These are phyloP conservation scores for Rhombomys opimus DNA, from an alignment of 2,113 vertebrate genomes.

Conservation along the genomic window DNA sequence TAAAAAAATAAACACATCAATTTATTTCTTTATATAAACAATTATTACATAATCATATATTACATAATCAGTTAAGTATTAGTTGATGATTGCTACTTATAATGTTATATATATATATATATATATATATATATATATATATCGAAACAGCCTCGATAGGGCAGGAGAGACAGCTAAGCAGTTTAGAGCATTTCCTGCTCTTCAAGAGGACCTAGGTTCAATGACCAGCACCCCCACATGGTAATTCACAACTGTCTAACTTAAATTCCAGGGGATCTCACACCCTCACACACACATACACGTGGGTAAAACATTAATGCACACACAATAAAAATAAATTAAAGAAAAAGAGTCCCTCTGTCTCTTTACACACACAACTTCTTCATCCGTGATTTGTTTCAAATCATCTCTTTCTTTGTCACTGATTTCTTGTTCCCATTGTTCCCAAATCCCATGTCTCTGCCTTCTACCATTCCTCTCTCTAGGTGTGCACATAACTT, in stretches of 20 bases:
- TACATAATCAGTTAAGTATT: constrained; percentile 17
- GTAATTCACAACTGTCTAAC: too few relatives aligned
- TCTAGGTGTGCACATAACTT: not conserved
- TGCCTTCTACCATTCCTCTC: not conserved
- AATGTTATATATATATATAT: not conserved
- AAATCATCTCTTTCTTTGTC: not conserved
- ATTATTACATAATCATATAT: constrained; percentile 30
- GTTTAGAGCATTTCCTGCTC: too few relatives aligned
- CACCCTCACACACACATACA: too few relatives aligned
- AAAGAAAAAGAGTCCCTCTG: not conserved
- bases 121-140: not conserved
- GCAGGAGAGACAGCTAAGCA: too few relatives aligned
- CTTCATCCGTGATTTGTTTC: not conserved
- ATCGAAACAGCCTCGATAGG: not conserved
- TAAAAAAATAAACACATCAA: not conserved
- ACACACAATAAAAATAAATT: too few relatives aligned
- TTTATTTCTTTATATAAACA: not conserved
- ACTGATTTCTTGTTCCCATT: not conserved
- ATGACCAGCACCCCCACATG: too few relatives aligned
- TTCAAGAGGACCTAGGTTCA: too few relatives aligned
- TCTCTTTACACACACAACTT: not conserved
- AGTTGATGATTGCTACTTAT: not conserved
- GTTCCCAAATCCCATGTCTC: not conserved
- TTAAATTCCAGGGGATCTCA: too few relatives aligned
- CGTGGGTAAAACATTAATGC: too few relatives aligned